A percentile compares a stretch with the other conserved stretches of the same genome.
Conservation (phyloP, 2,113 vertebrate species). For the Galbula dea region DNA sequence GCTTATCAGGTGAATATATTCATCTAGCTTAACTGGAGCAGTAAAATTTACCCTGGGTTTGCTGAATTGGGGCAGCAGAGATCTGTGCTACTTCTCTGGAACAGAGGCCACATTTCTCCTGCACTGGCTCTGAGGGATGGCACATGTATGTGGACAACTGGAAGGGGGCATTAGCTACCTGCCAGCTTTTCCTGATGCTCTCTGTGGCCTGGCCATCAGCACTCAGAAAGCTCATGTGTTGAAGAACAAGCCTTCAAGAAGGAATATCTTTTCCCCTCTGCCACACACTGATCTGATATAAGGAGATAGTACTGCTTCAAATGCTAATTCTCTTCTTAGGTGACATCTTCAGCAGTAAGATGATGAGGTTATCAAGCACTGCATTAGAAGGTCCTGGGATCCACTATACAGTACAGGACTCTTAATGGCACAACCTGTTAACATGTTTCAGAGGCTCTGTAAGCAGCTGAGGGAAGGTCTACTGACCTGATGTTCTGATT, state of each 20-base stretch:
- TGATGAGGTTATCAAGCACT: background rate
- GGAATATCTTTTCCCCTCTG: background rate
- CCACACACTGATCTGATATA: background rate
- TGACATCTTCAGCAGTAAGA: background rate
- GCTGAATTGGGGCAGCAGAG: background rate
- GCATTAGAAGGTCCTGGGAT: background rate
- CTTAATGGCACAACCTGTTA: background rate
- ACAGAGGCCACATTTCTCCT: background rate
- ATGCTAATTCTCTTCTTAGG: background rate
- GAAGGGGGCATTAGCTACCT: background rate
- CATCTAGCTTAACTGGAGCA: background rate
- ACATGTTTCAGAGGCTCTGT: background rate
- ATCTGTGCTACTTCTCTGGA: background rate
- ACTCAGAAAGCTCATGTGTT: background rate
- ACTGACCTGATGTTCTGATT: background rate
- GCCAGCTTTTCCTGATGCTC: background rate
- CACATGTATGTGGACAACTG: rapidly evolving
- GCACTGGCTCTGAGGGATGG: background rate
- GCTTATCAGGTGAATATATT: background rate
- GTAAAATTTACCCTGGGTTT: background rate
- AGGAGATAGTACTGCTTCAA: background rate
- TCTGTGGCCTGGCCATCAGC: background rate
- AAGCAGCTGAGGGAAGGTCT: background rate
- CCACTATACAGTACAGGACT: background rate
- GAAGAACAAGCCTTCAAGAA: background rate